Evolutionary conservation across 2,888 invertebrate genomes (phyloP), one percentile per base, ranked within the genome.

Genomic region (Mythimna vitellina): DNA sequence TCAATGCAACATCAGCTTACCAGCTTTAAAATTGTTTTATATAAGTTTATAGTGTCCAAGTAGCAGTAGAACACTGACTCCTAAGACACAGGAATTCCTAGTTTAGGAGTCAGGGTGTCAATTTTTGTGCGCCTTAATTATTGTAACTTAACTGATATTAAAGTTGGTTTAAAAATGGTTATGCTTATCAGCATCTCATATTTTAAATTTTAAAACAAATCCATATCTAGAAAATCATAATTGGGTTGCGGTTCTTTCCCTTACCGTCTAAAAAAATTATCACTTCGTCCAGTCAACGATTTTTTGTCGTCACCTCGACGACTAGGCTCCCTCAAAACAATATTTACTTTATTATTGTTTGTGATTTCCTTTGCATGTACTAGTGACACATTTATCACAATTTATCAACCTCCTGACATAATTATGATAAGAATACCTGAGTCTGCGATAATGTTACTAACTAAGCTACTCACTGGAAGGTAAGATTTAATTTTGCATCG

Each of bases 391-490:
- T 85, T 86, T 80, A 82, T 86, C 84, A 74, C 66, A 72, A 76
- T 81, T 67, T 86, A 84, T 86, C 84, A 85, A 64, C 54, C 60
- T 65, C 42, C 84, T 84, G 86, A 86, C 86, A 86, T 84, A 84
- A 84, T 68, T 76, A 66, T 61, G 84, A 86, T 86, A 85, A 85
- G 74, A 66, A 17, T 51, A 56, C 51, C 64, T 72, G 32, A 53
- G 42, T 66, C 61, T 57, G 46, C 35, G 72, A 71, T 82, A 77
- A 29, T 70, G 10, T 65, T 58, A 58, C 57, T 25, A 51, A 12
- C 54, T 60, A 46, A 51, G 51, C 25, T 77, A 77, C 70, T 62
- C 62, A 46, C n/a, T 17, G 57, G 63, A 78, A 69, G 12, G 53
- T 9, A 76, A 46, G 17, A 29, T 6, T 22, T 46, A 46, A 46